Evolutionary conservation across 2,113 vertebrate species (phyloP), one percentile per base, ranked within the genome.

Genomic region (Psittacara wagleri): DNA sequence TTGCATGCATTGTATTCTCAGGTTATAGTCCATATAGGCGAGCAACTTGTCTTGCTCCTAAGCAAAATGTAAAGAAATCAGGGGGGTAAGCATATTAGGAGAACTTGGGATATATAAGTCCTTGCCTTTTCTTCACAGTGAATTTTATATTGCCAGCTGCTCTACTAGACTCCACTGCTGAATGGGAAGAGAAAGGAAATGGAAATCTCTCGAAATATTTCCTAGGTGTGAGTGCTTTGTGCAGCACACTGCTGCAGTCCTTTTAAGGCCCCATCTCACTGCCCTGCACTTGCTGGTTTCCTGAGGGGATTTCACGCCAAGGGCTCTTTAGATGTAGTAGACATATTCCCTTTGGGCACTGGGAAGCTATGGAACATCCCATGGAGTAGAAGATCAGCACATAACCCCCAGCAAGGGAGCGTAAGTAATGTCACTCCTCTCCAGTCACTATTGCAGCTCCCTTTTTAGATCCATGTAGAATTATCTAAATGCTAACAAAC

Each of bases 371-470:
- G 3, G 35, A 59, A 5, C 33, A 18, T 29, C 20, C 44, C 5
- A 0, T 4, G 46, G 37, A 37, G 33, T 48, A 82, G 49, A 7
- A 39, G 29, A 46, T 20, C 22, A 63, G 33, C 49, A 17, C 0
- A 1, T 41, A 52, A 9, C 5, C 19, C 41, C 17, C 20, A 17
- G 23, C 4, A 6, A 48, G 49, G 44, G 39, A 31, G 22, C 0
- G 2, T 25, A 24, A 35, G 17, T 14, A 16, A 8, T 0, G 0
- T 33, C 35, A 1, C 29, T 51, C 9, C 44, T 31, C 51, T 4
- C 3, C 37, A 51, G 44, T 28, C 1, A 1, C 14, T 27, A 4
- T 55, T 61, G 28, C 52, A 46, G 16, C 7, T 84, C 59, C 33
- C 19, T 27, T 33, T 68, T 10, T 37, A 66, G 83, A 39, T 80